These are phyloP conservation scores for Paracentrotus lividus DNA, from an alignment of 53 echinoderm and acorn worm genomes.

Conservation along the genomic window DNA sequence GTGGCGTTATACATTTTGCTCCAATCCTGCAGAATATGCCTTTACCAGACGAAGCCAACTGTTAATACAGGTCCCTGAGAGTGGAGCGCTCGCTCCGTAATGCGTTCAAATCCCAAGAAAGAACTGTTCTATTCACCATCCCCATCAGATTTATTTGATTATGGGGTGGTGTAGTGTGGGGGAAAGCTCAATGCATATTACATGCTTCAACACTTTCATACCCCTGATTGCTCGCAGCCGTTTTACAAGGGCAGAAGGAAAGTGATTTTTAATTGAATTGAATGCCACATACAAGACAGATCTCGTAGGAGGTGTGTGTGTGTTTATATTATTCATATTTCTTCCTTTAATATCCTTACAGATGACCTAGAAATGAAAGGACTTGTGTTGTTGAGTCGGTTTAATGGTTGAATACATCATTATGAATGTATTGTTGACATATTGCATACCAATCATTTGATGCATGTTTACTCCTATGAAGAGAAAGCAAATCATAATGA, in stretches of 20 bases:
- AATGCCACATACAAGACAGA: slow-evolving; percentile 1
- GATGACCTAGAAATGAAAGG: slow-evolving; percentile 41
- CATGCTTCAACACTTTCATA: slow-evolving; percentile 63
- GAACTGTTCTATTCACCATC: slow-evolving; percentile 29
- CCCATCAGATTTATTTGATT: slow-evolving; percentile 24
- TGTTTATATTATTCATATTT: neutral
- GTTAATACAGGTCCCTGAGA: neutral
- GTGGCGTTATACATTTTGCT: slow-evolving; percentile 21
- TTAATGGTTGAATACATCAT: slow-evolving; percentile 10
- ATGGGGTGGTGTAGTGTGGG: slow-evolving; percentile 46
- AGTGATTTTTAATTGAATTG: slow-evolving; percentile 59
- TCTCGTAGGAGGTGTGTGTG: slow-evolving; percentile 17
- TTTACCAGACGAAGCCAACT: slow-evolving; percentile 11
- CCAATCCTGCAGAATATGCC: slow-evolving; percentile 11
- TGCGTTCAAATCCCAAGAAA: slow-evolving; percentile 52
- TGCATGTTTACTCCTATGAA: neutral
- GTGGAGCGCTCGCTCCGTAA: slow-evolving; percentile 42
- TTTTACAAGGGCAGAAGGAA: slow-evolving; percentile 34
- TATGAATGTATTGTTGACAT: no score
- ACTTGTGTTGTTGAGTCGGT: neutral
- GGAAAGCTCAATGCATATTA: slow-evolving; percentile 49
- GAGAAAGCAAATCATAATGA: neutral
- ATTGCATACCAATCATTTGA: neutral
- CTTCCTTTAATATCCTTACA: neutral
- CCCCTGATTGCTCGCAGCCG: slow-evolving; percentile 46